Evolutionary conservation across 2,113 vertebrate species (phyloP), one percentile per base, ranked within the genome.

Genomic region (Emydocephalus ijimae): DNA sequence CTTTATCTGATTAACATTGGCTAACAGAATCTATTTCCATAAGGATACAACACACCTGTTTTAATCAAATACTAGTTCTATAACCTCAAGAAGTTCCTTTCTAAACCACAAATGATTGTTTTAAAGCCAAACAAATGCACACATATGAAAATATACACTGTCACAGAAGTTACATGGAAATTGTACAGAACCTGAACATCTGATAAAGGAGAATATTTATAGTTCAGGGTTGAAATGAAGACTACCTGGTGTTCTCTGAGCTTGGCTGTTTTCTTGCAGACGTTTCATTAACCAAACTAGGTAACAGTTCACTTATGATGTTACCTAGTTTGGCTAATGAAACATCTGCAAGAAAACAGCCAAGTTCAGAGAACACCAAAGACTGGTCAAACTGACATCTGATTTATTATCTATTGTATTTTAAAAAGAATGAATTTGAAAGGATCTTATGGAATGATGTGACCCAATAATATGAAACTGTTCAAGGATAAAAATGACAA

Each of bases 101-200:
- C 54, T 91, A 34, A 87, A 52, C 29, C 85, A 87, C 50, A 29
- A 45, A 39, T 52, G 5, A 64, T 50, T 57, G 1, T 34, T 91
- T 56, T 29, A 55, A 29, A 54, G 0, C 0, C 23, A 92, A 52
- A 89, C 26, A 81, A 24, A 45, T 14, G 1, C 69, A 89, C 48
- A n/a, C 91, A 45, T 52, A 34, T 74, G n/a, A 74, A 74, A 74
- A 74, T 74, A 39, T 15, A 34, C 5, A 74, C n/a, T 34, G 14
- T 74, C 3, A 48, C 43, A 89, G 87, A 85, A 92, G 57, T 74
- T 61, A 85, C 94, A 64, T 11, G 34, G 11, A 95, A 94, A 39
- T 85, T 52, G 48, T 5, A 87, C 29, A 61, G 39, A 45, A 91
- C 39, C 34, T 61, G 59, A 29, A 57, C 59, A 29, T 61, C 59